Conservation (phyloP, 2,888 invertebrate species). For the Horisme vitalbata region DNA sequence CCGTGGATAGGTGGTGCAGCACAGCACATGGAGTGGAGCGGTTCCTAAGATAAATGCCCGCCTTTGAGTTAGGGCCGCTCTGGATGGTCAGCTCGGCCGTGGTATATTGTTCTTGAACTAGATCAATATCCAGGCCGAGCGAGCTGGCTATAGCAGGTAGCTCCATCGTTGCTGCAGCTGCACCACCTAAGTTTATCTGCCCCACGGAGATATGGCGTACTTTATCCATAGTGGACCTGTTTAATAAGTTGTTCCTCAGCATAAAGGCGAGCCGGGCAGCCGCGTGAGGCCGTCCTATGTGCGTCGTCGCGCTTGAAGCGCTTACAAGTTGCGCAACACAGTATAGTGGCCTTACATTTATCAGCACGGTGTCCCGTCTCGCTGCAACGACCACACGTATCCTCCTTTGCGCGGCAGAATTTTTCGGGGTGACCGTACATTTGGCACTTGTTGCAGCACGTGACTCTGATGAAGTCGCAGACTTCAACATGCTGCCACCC, state of each 20-base stretch:
- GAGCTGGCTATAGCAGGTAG: constrained; percentile 23
- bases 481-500: constrained; percentile 10
- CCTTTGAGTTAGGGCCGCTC: constrained; percentile 8
- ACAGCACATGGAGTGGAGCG: no score
- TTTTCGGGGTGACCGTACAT: constrained; percentile 43
- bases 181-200: constrained; percentile 35
- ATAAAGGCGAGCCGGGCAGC: constrained; percentile 28
- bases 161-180: constrained; percentile 27
- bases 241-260: constrained; percentile 21
- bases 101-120: constrained; percentile 37
- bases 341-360: constrained; percentile 7
- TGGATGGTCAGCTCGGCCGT: constrained; percentile 4
- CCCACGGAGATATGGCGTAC: constrained; percentile 10
- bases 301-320: constrained; percentile 21
- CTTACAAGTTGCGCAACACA: constrained; percentile 36
- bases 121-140: constrained; percentile 26
- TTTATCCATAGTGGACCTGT: constrained; percentile 21
- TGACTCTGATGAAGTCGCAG: constrained; percentile 9
- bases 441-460: constrained; percentile 42
- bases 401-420: constrained; percentile 23
- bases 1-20: no score
- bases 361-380: constrained; percentile 21
- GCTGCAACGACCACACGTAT: constrained; percentile 33
- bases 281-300: constrained; percentile 26
- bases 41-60: no score